Evolutionary conservation across 1,140 invertebrate genomes (phyloP).

Genomic region (Scaptodrosophila lebanonensis): DNA sequence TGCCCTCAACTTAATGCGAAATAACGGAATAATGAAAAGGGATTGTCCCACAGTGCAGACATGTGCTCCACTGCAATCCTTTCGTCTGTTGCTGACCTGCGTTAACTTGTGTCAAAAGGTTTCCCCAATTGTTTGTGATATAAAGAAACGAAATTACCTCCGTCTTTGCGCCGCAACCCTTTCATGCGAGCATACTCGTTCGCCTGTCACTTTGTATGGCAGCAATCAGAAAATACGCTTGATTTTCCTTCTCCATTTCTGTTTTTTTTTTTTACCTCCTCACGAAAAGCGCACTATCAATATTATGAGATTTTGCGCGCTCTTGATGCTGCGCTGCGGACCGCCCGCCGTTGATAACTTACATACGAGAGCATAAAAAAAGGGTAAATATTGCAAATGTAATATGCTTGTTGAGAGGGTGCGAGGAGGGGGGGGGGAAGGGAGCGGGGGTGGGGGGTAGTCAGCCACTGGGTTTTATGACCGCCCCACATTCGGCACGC

Average conservation of each 20-base stretch:
- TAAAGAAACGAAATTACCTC: constrained; percentile 32
- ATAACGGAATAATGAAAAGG: no score
- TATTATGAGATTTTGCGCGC: constrained; percentile 63
- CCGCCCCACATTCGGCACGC: constrained; percentile 12
- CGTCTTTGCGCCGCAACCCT: background rate
- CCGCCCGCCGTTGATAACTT: constrained; percentile 6
- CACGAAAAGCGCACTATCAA: constrained; percentile 45
- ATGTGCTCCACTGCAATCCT: constrained; percentile 47
- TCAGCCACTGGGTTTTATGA: constrained; percentile 1
- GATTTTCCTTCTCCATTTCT: constrained; percentile 32
- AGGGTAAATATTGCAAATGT: constrained; percentile 65
- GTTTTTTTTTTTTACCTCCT: constrained; percentile 10
- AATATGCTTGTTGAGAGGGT: constrained; percentile 51
- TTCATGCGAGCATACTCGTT: background rate
- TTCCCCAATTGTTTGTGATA: constrained; percentile 31
- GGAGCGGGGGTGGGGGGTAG: background rate
- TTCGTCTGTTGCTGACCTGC: constrained; percentile 14
- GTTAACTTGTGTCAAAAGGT: constrained; percentile 3
- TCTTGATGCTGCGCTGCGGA: background rate
- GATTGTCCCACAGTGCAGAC: no score
- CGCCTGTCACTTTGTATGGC: constrained; percentile 30
- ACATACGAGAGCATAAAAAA: constrained; percentile 31
- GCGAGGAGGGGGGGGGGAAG: background rate
- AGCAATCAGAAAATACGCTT: constrained; percentile 55
- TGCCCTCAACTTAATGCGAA: no score